Percentiles rank a stretch among this genome's conserved stretches.
phyloP scores from a whole-genome alignment of 2,113 vertebrate species.

The Neolamprologus sp. region DNA sequence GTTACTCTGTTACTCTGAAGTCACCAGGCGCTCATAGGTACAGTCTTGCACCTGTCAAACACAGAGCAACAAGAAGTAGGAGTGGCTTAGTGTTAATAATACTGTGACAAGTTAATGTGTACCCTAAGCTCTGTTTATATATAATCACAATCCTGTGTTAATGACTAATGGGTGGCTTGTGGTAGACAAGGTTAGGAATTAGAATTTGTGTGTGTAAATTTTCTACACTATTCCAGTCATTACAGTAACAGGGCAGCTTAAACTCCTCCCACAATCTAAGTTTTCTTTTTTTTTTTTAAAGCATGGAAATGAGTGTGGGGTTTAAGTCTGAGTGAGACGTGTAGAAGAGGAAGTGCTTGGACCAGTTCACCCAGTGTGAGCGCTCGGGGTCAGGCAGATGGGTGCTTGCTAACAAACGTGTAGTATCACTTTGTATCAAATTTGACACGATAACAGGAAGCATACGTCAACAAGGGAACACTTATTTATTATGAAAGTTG shows the following conservation, averaged over 20 bases:
- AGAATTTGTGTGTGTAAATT: background rate
- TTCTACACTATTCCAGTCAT: background rate
- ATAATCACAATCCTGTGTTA: background rate
- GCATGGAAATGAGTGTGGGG: background rate
- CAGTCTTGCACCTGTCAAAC: background rate
- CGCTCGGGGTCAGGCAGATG: background rate
- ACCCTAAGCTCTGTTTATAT: background rate
- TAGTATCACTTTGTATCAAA: background rate
- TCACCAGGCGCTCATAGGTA: background rate
- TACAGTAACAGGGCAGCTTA: background rate
- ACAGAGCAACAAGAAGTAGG: background rate
- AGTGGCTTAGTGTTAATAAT: background rate
- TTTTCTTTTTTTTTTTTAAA: background rate
- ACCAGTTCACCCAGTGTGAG: background rate
- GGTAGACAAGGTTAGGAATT: background rate
- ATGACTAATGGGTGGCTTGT: rapidly evolving
- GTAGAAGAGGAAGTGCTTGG: background rate
- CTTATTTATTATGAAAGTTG: background rate
- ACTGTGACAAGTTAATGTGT: background rate
- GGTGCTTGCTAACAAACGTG: background rate
- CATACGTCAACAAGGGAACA: background rate
- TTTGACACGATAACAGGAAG: background rate
- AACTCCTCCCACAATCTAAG: background rate
- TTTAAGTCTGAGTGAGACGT: background rate
- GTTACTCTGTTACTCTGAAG: too few species aligned